Percentiles rank a stretch among this genome's conserved stretches.
Conservation (phyloP, 2,888 invertebrate genomes). For the Spisula solida region DNA sequence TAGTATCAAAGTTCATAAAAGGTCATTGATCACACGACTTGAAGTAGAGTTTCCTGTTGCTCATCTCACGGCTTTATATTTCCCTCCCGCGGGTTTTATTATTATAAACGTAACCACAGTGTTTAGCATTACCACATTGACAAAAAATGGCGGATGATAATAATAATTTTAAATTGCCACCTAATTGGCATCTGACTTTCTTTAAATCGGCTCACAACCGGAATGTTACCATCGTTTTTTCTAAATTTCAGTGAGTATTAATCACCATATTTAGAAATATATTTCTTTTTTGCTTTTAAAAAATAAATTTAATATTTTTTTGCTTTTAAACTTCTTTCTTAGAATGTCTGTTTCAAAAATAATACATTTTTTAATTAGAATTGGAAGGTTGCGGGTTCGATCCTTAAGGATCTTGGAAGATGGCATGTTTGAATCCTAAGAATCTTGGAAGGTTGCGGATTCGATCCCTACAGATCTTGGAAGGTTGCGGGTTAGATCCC, state of each 20-base stretch:
- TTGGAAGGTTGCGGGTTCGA: too few relatives aligned
- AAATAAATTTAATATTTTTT: background rate
- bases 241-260: background rate
- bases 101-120: background rate
- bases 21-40: background rate
- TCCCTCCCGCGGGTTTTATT: background rate
- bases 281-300: too few relatives aligned
- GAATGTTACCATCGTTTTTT: background rate
- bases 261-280: background rate
- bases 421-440: too few relatives aligned
- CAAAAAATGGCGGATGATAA: background rate
- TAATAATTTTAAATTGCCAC: slow-evolving; percentile 6
- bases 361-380: too few relatives aligned
- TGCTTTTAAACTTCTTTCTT: too few relatives aligned
- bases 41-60: slow-evolving; percentile 2
- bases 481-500: too few relatives aligned
- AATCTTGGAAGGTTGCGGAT: too few relatives aligned
- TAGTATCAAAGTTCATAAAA: background rate
- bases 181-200: slow-evolving; percentile 9
- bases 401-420: too few relatives aligned
- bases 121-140: background rate
- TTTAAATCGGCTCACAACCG: slow-evolving; percentile 1
- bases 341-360: too few relatives aligned
- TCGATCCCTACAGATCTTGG: too few relatives aligned
- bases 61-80: background rate